Evolutionary conservation across 1,140 invertebrate species (phyloP).

Genomic region (Pseudomyrmex pallidus): DNA sequence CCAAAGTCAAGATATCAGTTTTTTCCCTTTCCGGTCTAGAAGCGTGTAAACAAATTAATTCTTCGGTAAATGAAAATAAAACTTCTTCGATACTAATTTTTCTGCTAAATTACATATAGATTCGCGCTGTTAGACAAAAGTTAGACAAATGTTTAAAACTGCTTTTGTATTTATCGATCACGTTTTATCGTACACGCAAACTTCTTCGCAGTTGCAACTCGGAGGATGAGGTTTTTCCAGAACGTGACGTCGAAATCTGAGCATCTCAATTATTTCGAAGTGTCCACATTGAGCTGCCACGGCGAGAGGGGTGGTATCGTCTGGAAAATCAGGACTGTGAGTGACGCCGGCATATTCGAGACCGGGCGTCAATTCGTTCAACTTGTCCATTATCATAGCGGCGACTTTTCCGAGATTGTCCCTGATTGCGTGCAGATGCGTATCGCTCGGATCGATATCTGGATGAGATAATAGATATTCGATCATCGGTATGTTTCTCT

Average conservation of each 20-base stretch:
- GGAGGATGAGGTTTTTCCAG: slow-evolving; percentile 87
- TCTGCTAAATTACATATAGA: too few relatives aligned
- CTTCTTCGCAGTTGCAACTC: slow-evolving; percentile 86
- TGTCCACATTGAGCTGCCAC: slow-evolving; percentile 90
- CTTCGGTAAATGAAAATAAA: too few relatives aligned
- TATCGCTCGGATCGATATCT: slow-evolving; percentile 86
- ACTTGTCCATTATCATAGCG: slow-evolving; percentile 84
- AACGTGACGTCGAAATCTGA: slow-evolving; percentile 85
- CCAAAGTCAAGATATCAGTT: slow-evolving; percentile 83
- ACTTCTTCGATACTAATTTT: too few relatives aligned
- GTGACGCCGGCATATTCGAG: slow-evolving; percentile 85
- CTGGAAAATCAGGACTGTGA: slow-evolving; percentile 87
- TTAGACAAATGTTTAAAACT: too few relatives aligned
- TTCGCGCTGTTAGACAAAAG: too few relatives aligned
- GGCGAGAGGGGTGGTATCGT: slow-evolving; percentile 90
- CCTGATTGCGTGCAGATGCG: slow-evolving; percentile 86
- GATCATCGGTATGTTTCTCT: slow-evolving; percentile 85
- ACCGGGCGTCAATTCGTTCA: slow-evolving; percentile 81
- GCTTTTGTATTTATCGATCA: not conserved
- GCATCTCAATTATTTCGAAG: slow-evolving; percentile 89
- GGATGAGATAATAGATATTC: slow-evolving; percentile 84
- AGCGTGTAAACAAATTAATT: not conserved
- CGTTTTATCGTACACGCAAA: slow-evolving; percentile 82
- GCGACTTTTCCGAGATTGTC: slow-evolving; percentile 85
- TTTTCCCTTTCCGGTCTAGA: slow-evolving; percentile 76